A percentile compares a stretch with the other conserved stretches of the same genome.
phyloP scores from a whole-genome alignment of 2,888 invertebrate genomes.

The Trachelus tabidus region DNA sequence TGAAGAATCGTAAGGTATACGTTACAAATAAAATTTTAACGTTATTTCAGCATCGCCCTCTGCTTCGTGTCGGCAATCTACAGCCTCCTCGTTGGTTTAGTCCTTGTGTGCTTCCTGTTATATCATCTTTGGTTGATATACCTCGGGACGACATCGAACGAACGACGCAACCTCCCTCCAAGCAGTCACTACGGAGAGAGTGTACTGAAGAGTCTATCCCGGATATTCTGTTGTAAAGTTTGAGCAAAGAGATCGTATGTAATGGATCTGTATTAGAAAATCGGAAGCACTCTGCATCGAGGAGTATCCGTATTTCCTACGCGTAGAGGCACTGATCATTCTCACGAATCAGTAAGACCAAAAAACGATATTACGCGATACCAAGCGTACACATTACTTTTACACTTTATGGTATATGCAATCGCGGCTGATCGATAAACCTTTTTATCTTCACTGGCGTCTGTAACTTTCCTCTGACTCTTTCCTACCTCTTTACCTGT shows the following conservation, averaged over 20 bases:
- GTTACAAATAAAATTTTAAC: not conserved
- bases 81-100: slow-evolving; percentile 61
- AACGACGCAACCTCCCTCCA: slow-evolving; percentile 42
- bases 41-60: slow-evolving; percentile 63
- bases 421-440: not conserved
- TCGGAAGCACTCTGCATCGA: not conserved
- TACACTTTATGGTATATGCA: not conserved
- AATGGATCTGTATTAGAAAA: not conserved
- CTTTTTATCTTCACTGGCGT: not conserved
- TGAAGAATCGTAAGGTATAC: not conserved
- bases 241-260: slow-evolving; percentile 32
- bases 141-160: slow-evolving; percentile 55
- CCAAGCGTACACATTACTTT: not conserved
- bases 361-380: not conserved
- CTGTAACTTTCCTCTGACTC: not conserved
- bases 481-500: not conserved
- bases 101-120: slow-evolving; percentile 58
- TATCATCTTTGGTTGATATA: slow-evolving; percentile 64
- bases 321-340: not conserved
- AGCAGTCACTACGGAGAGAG: slow-evolving; percentile 43
- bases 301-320: not conserved
- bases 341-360: not conserved
- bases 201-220: slow-evolving; percentile 47
- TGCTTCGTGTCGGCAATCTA: slow-evolving; percentile 67
- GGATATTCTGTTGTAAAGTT: slow-evolving; percentile 54